Evolutionary conservation across 2,888 invertebrate genomes (phyloP).

Genomic region (Pollenia angustigena): DNA sequence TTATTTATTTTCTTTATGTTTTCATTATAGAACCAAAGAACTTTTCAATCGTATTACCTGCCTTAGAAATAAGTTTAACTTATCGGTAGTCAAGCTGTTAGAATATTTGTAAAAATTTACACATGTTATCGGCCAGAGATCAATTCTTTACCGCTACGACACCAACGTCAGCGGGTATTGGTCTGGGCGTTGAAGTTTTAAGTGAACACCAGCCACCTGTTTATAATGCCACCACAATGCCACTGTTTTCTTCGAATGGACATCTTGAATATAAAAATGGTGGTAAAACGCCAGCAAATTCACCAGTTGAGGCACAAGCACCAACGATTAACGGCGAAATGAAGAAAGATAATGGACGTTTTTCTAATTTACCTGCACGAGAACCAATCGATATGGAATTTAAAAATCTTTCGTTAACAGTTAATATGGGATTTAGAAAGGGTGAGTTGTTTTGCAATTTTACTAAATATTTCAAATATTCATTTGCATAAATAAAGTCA

Average conservation of each 20-base stretch:
- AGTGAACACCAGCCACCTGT: constrained; percentile 75
- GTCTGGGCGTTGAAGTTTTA: constrained; percentile 78
- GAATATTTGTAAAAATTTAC: constrained; percentile 20
- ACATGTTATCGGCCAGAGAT: constrained; percentile 80
- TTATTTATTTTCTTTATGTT: not conserved
- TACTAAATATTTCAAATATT: too few relatives aligned
- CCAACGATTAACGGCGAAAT: constrained; percentile 30
- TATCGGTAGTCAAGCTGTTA: constrained; percentile 14
- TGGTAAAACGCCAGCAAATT: constrained; percentile 55
- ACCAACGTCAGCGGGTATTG: constrained; percentile 75
- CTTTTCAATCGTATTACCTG: constrained; percentile 10
- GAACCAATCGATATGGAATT: constrained; percentile 90
- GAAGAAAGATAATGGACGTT: constrained; percentile 74
- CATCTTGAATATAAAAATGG: constrained; percentile 22
- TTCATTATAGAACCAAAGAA: constrained; percentile 30
- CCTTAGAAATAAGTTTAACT: constrained; percentile 37
- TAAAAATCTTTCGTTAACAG: constrained; percentile 89
- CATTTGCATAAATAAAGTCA: too few relatives aligned
- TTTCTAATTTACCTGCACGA: constrained; percentile 83
- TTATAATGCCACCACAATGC: constrained; percentile 79
- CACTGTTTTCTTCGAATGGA: constrained; percentile 75
- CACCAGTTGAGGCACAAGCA: constrained; percentile 46
- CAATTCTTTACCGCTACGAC: constrained; percentile 77
- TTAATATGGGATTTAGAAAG: constrained; percentile 89
- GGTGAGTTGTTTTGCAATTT: constrained; percentile 85